Evolutionary conservation across 1,140 invertebrate genomes (phyloP).

Genomic region (Triops longicaudatus): DNA sequence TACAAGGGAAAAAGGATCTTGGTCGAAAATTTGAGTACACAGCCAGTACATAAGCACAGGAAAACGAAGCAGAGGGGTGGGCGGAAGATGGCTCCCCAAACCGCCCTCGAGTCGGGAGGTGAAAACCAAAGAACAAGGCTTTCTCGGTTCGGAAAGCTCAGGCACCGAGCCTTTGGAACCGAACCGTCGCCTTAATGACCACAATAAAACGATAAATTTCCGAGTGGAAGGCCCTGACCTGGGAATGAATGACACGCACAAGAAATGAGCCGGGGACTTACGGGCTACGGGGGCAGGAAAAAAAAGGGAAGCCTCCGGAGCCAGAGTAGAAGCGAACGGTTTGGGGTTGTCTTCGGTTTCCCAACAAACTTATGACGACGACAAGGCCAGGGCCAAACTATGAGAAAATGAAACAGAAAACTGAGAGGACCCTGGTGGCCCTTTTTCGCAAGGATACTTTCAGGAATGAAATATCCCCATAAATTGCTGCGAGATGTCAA

Average conservation of each 20-base stretch:
- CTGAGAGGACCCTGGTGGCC: not conserved
- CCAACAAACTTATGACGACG: constrained; percentile 6
- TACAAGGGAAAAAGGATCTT: not conserved
- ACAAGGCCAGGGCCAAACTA: not conserved
- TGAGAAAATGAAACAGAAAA: not conserved
- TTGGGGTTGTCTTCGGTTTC: not conserved
- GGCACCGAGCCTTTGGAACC: not conserved
- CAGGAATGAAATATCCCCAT: not conserved
- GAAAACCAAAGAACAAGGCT: no score
- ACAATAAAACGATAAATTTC: constrained; percentile 30
- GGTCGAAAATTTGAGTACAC: not conserved
- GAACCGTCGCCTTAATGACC: constrained; percentile 25
- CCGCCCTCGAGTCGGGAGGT: no score
- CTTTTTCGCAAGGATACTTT: not conserved
- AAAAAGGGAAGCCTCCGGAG: not conserved
- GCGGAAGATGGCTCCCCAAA: no score
- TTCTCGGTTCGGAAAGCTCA: not conserved
- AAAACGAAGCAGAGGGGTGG: not conserved
- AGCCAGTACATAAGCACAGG: not conserved
- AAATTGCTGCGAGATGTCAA: constrained; percentile 8
- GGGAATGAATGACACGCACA: constrained; percentile 19
- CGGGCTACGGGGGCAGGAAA: no score
- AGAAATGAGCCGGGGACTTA: not conserved
- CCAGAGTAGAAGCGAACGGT: not conserved
- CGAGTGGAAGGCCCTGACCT: constrained; percentile 20